These are phyloP conservation scores for Allochrocebus solatus DNA, from an alignment of 2,797 vertebrate genomes.

Conservation along the genomic window DNA sequence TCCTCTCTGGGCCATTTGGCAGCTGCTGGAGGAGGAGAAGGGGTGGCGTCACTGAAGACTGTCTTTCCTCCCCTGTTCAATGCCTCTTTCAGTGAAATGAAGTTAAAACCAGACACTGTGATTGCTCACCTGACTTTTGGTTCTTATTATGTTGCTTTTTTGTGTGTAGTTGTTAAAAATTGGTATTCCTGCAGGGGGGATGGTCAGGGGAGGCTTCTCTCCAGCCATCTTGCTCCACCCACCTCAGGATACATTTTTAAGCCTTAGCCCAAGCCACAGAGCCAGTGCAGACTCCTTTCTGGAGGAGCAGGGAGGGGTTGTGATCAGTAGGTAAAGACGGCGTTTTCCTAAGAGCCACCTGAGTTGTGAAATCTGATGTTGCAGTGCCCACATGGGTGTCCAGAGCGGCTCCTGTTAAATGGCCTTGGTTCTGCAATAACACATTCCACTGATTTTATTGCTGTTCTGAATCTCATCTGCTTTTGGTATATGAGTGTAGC, in stretches of 20 bases:
- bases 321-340: not conserved
- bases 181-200: not conserved
- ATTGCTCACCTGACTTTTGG: not conserved
- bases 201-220: not conserved
- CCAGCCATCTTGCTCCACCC: not conserved
- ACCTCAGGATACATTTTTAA: not conserved
- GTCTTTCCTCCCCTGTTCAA: not conserved
- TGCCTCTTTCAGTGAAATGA: not conserved
- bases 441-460: not conserved
- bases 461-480: not conserved
- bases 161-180: not conserved
- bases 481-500: not conserved
- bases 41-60: not conserved
- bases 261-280: not conserved
- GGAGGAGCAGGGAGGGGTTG: too few species aligned
- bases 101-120: not conserved
- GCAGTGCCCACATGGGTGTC: not conserved
- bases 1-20: not conserved
- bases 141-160: not conserved
- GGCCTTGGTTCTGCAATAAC: not conserved
- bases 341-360: not conserved
- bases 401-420: not conserved
- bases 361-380: accelerated
- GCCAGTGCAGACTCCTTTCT: not conserved
- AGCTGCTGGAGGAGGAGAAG: not conserved